Percentiles rank a stretch among this genome's conserved stretches.
Conservation (phyloP, 2,113 vertebrate genomes). For the Mormyrus lacerda region DNA sequence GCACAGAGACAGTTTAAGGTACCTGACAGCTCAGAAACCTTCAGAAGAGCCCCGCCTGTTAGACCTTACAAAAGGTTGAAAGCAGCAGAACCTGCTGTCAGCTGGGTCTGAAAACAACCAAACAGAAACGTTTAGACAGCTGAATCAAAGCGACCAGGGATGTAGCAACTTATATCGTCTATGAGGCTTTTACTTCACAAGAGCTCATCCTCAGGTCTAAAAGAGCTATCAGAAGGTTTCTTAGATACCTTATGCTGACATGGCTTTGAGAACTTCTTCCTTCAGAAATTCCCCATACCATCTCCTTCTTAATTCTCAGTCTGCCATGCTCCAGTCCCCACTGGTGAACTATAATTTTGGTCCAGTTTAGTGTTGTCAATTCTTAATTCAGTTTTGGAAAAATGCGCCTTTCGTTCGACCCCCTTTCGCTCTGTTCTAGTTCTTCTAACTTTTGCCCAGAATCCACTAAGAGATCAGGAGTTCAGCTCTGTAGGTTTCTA, state of each 20-base stretch:
- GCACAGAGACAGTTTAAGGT: neutral
- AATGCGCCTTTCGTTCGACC: neutral
- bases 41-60: neutral
- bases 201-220: neutral
- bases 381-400: neutral
- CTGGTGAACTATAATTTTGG: neutral
- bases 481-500: neutral
- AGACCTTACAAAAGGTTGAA: neutral
- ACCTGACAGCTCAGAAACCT: neutral
- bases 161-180: neutral
- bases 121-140: neutral
- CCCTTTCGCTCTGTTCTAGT: neutral
- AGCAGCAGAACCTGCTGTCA: neutral
- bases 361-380: neutral
- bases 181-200: neutral
- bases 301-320: neutral
- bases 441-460: neutral
- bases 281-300: neutral
- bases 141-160: neutral
- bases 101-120: neutral
- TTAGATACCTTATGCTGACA: neutral
- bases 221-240: neutral
- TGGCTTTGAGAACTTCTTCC: neutral
- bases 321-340: neutral
- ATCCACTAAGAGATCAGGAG: neutral